phyloP scores from a whole-genome alignment of 2,888 invertebrate species.

The Noctua comes region DNA sequence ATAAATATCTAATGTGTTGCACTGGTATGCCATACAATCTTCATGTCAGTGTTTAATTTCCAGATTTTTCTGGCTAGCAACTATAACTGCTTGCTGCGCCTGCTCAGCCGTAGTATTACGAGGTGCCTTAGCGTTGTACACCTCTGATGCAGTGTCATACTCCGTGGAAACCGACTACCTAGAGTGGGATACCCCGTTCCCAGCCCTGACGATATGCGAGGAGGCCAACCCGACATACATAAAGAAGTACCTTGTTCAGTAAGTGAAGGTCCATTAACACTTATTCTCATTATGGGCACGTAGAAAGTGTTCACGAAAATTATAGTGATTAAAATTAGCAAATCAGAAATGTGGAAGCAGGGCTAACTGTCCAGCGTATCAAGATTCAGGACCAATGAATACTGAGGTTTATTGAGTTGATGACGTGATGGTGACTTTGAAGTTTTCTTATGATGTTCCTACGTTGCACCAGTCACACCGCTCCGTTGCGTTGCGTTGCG shows the following conservation, averaged over 20 bases:
- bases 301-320: background rate
- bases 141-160: slow-evolving; percentile 87
- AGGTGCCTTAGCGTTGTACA: slow-evolving; percentile 82
- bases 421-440: background rate
- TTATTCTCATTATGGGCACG: background rate
- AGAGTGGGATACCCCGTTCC: slow-evolving; percentile 91
- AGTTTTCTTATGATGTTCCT: background rate
- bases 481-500: too few species aligned
- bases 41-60: background rate
- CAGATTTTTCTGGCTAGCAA: slow-evolving; percentile 90
- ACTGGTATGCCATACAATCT: background rate
- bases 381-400: background rate
- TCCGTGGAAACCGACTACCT: slow-evolving; percentile 91
- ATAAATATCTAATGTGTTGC: background rate
- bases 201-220: slow-evolving; percentile 91
- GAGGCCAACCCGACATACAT: slow-evolving; percentile 77
- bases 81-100: slow-evolving; percentile 79
- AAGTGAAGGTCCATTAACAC: slow-evolving; percentile 51
- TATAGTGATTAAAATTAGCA: background rate
- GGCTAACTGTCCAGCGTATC: background rate
- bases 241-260: slow-evolving; percentile 76
- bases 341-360: background rate
- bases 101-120: slow-evolving; percentile 79
- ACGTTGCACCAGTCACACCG: too few species aligned
- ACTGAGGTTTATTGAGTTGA: background rate